Conservation (phyloP, 1,140 invertebrate species). For the Ostrea denselamellosa region DNA sequence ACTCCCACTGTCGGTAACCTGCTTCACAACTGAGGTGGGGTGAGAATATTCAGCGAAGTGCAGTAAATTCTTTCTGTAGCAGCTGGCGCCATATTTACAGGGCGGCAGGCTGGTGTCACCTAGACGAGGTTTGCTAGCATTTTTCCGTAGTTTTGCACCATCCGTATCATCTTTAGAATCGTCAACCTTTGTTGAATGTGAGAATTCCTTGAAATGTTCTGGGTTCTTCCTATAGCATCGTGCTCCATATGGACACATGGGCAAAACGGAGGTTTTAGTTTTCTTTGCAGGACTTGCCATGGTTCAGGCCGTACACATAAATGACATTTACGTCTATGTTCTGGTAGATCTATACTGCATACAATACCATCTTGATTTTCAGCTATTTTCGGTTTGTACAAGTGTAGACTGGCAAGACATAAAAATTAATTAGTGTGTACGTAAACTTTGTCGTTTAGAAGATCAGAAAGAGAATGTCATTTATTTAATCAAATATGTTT, state of each 20-base stretch:
- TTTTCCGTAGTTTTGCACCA: background rate
- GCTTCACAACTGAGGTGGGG: slow-evolving; percentile 51
- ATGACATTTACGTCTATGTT: no score
- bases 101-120: slow-evolving; percentile 52
- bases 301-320: no score
- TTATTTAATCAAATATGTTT: no score
- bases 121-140: background rate
- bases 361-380: no score
- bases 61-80: slow-evolving; percentile 70
- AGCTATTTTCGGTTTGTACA: no score
- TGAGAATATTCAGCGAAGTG: slow-evolving; percentile 71
- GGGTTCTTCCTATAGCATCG: slow-evolving; percentile 67
- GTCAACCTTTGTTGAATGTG: slow-evolving; percentile 48
- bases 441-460: no score
- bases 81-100: slow-evolving; percentile 69
- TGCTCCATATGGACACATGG: slow-evolving; percentile 62
- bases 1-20: slow-evolving; percentile 47
- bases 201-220: slow-evolving; percentile 63
- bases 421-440: no score
- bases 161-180: slow-evolving; percentile 19
- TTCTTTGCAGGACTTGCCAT: slow-evolving; percentile 59
- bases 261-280: slow-evolving; percentile 52
- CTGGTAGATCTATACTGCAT: no score
- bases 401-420: no score
- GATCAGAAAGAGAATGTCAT: no score